Evolutionary conservation across 2,888 invertebrate species (phyloP).

Genomic region (Phragmatobia fuliginosa): DNA sequence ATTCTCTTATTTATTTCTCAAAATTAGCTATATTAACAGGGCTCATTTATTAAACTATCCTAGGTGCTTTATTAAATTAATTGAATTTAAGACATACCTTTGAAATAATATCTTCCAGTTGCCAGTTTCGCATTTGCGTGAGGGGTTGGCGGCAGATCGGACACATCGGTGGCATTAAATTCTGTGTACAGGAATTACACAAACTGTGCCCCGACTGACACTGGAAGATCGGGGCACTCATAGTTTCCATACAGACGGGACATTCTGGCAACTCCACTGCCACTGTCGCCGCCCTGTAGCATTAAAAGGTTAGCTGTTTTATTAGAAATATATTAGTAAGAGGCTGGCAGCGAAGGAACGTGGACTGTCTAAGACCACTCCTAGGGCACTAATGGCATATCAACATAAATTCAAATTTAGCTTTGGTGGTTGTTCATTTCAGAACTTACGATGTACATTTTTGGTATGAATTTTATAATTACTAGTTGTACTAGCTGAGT

Average conservation of each 20-base stretch:
- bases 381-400: too few species aligned
- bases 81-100: slow-evolving; percentile 57
- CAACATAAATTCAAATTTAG: too few species aligned
- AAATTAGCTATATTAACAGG: too few species aligned
- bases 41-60: not conserved
- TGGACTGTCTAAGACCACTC: too few species aligned
- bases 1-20: too few species aligned
- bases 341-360: too few species aligned
- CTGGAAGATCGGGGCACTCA: slow-evolving; percentile 77
- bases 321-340: not conserved
- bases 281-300: slow-evolving; percentile 39
- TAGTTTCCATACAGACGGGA: slow-evolving; percentile 75
- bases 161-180: slow-evolving; percentile 68
- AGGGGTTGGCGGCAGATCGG: slow-evolving; percentile 78
- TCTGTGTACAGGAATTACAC: slow-evolving; percentile 70
- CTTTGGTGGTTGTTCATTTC: too few species aligned
- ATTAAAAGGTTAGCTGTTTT: not conserved
- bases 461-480: too few species aligned
- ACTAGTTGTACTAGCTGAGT: too few species aligned
- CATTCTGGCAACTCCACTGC: slow-evolving; percentile 75
- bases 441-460: too few species aligned
- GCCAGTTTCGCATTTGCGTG: slow-evolving; percentile 81
- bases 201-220: slow-evolving; percentile 80
- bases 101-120: slow-evolving; percentile 72
- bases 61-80: not conserved